A percentile compares a stretch with the other conserved stretches of the same genome.
Evolutionary conservation across 1,140 invertebrate species (phyloP).

Genomic region (Drosophila rhopaloa): DNA sequence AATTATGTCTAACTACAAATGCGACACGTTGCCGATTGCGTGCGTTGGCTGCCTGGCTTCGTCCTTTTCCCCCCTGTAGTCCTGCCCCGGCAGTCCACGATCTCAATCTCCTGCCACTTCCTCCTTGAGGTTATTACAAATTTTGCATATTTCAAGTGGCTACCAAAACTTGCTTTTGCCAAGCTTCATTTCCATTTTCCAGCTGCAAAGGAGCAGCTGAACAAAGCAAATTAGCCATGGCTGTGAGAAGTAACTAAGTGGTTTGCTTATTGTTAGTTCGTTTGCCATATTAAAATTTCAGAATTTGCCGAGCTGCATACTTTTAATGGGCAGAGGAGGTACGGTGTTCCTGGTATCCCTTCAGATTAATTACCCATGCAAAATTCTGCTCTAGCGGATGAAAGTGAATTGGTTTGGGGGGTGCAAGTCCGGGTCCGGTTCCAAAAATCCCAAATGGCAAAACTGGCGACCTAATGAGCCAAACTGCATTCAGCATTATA

Average conservation of each 20-base stretch:
- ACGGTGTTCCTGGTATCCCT: conserved; percentile 9
- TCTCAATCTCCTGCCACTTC: conserved; percentile 29
- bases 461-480: conserved; percentile 42
- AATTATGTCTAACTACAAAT: conserved; percentile 83
- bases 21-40: conserved; percentile 80
- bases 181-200: conserved; percentile 51
- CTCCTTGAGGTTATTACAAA: conserved; percentile 70
- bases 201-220: conserved; percentile 42
- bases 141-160: conserved; percentile 76
- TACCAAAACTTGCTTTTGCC: conserved; percentile 34
- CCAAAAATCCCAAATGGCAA: conserved; percentile 23
- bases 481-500: conserved; percentile 28
- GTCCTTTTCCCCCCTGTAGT: conserved; percentile 10
- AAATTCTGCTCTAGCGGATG: conserved; percentile 43
- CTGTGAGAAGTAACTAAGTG: conserved; percentile 76
- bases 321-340: conserved; percentile 47
- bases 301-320: conserved; percentile 55
- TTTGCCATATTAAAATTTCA: conserved; percentile 74
- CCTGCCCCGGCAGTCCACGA: conserved; percentile 12
- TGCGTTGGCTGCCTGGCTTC: conserved; percentile 38
- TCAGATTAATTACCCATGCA: conserved; percentile 78
- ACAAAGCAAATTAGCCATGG: conserved; percentile 67
- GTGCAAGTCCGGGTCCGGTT: neutral
- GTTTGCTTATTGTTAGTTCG: conserved; percentile 74
- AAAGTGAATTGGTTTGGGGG: conserved; percentile 22